Conservation (phyloP, 2,888 invertebrate species). For the Tyria jacobaeae region DNA sequence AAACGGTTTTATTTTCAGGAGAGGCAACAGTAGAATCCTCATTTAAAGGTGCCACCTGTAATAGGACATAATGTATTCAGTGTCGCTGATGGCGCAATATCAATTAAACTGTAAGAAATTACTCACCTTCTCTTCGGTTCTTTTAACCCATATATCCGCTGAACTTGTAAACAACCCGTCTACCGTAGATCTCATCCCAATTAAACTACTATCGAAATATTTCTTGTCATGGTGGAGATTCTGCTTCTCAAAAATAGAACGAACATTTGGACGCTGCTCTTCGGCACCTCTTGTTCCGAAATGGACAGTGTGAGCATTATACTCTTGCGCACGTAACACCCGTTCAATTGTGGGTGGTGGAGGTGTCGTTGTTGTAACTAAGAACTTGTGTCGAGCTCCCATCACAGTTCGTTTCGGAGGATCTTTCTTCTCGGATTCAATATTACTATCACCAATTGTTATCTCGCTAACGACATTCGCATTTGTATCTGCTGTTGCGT, state of each 20-base stretch:
- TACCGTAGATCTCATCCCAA: conserved; percentile 92
- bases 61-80: conserved; percentile 19
- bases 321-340: conserved; percentile 80
- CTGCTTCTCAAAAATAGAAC: conserved; percentile 86
- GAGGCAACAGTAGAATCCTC: conserved; percentile 33
- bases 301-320: conserved; percentile 89
- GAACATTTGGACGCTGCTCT: conserved; percentile 87
- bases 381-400: conserved; percentile 78
- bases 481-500: conserved; percentile 47
- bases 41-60: conserved; percentile 49
- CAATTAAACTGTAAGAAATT: conserved; percentile 3
- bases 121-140: conserved; percentile 87
- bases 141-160: conserved; percentile 91
- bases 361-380: conserved; percentile 71
- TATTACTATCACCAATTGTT: conserved; percentile 25
- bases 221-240: conserved; percentile 91
- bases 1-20: conserved; percentile 23
- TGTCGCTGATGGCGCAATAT: not conserved
- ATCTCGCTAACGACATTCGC: conserved; percentile 38
- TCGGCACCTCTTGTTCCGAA: conserved; percentile 88
- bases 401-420: conserved; percentile 72
- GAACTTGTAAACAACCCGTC: conserved; percentile 87
- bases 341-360: conserved; percentile 77
- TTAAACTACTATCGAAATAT: conserved; percentile 93
- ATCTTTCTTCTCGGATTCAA: conserved; percentile 65